Evolutionary conservation across 1,140 invertebrate genomes (phyloP).

Genomic region (Dolichoris vasculosae): DNA sequence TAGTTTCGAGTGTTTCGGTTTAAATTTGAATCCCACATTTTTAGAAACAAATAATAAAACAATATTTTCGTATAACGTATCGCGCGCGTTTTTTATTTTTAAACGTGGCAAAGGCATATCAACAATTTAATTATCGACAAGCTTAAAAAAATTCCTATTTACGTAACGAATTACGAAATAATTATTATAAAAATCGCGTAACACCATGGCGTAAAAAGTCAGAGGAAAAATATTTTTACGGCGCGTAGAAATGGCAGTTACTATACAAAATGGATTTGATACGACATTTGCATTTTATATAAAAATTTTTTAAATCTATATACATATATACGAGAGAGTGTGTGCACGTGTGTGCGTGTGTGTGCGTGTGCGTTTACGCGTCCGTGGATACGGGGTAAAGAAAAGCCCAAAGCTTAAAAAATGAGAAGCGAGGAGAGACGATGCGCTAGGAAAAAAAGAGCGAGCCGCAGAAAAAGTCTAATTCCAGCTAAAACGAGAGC

Average conservation of each 20-base stretch:
- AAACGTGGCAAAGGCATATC: too few relatives aligned
- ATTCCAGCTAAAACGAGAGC: background rate
- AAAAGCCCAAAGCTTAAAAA: background rate
- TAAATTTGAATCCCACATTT: too few relatives aligned
- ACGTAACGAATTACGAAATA: too few relatives aligned
- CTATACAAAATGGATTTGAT: background rate
- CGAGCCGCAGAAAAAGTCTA: background rate
- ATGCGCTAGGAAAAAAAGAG: background rate
- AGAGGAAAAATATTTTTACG: background rate
- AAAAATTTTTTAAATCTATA: background rate
- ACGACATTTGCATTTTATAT: background rate
- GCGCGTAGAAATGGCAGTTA: background rate
- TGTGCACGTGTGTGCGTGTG: too few relatives aligned
- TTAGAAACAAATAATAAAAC: too few relatives aligned
- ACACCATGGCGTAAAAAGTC: background rate
- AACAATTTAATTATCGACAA: too few relatives aligned
- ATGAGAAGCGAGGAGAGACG: background rate
- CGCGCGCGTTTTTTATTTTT: too few relatives aligned
- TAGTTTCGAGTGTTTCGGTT: too few relatives aligned
- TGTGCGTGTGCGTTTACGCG: background rate
- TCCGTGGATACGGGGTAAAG: background rate
- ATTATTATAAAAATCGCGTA: background rate
- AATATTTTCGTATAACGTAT: too few relatives aligned
- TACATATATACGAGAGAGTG: background rate
- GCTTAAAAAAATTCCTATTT: too few relatives aligned